Percentiles rank a stretch among this genome's conserved stretches.
Conservation (phyloP, 2,888 invertebrate genomes). For the Orthosia gothica region DNA sequence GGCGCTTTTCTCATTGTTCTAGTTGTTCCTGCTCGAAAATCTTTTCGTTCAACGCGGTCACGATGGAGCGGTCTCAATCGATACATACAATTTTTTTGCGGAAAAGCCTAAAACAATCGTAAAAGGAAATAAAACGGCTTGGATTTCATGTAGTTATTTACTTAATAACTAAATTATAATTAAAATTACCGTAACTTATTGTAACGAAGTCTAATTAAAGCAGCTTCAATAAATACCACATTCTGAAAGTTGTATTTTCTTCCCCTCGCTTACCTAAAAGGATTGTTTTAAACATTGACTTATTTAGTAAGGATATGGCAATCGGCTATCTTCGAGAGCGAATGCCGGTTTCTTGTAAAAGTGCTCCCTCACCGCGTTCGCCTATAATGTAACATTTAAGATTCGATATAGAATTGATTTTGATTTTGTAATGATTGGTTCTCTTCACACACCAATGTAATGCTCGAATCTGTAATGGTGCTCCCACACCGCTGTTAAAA, state of each 20-base stretch:
- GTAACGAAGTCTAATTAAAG: slow-evolving; percentile 82
- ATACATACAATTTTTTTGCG: neutral
- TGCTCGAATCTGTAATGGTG: too few relatives aligned
- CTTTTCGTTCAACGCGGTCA: neutral
- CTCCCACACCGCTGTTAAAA: too few relatives aligned
- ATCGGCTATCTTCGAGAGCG: too few relatives aligned
- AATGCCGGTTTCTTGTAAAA: too few relatives aligned
- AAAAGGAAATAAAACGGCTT: slow-evolving; percentile 59
- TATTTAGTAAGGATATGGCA: too few relatives aligned
- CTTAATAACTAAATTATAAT: slow-evolving; percentile 39
- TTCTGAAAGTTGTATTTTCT: slow-evolving; percentile 49
- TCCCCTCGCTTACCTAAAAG: slow-evolving; percentile 43
- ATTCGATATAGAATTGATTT: too few relatives aligned
- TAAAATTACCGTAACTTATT: slow-evolving; percentile 51
- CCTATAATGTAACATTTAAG: too few relatives aligned
- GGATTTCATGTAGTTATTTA: slow-evolving; percentile 47
- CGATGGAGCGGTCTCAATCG: neutral
- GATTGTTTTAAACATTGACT: slow-evolving; percentile 4
- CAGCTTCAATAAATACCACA: slow-evolving; percentile 83
- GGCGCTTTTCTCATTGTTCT: slow-evolving; percentile 54
- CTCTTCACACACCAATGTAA: too few relatives aligned
- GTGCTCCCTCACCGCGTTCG: too few relatives aligned
- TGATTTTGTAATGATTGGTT: too few relatives aligned
- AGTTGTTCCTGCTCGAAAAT: slow-evolving; percentile 3
- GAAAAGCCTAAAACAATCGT: slow-evolving; percentile 3